phyloP scores from a whole-genome alignment of 2,113 vertebrate genomes.

The Etheostoma spectabile region DNA sequence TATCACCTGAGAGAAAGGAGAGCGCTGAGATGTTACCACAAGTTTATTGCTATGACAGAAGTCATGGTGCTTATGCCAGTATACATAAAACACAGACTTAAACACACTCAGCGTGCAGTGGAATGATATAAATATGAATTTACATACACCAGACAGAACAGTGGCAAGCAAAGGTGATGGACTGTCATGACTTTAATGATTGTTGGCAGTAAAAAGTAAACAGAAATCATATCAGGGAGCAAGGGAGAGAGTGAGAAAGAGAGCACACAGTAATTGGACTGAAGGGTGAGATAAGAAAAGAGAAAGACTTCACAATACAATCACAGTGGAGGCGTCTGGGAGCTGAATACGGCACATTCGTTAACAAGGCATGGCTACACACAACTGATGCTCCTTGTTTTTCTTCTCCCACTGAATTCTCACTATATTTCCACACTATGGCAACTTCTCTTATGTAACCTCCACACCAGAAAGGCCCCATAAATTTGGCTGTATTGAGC shows the following conservation, averaged over 20 bases:
- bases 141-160: constrained; percentile 36
- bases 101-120: neutral
- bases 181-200: constrained; percentile 67
- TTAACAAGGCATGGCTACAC: constrained; percentile 62
- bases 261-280: constrained; percentile 52
- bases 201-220: constrained; percentile 59
- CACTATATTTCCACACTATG: constrained; percentile 28
- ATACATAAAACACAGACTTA: neutral
- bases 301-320: constrained; percentile 36
- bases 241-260: neutral
- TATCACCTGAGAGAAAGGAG: neutral
- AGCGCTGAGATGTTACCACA: neutral
- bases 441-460: constrained; percentile 29
- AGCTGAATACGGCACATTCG: constrained; percentile 41
- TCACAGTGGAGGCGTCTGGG: constrained; percentile 37
- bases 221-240: constrained; percentile 55
- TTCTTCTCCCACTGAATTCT: constrained; percentile 8
- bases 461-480: constrained; percentile 15
- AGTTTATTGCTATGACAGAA: neutral
- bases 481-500: constrained; percentile 36
- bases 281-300: constrained; percentile 40
- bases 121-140: constrained; percentile 51
- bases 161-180: constrained; percentile 43
- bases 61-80: neutral
- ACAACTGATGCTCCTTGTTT: constrained; percentile 11